These are phyloP conservation scores for Apogon hyalosoma DNA, from an alignment of 2,797 vertebrate genomes.

Conservation along the genomic window DNA sequence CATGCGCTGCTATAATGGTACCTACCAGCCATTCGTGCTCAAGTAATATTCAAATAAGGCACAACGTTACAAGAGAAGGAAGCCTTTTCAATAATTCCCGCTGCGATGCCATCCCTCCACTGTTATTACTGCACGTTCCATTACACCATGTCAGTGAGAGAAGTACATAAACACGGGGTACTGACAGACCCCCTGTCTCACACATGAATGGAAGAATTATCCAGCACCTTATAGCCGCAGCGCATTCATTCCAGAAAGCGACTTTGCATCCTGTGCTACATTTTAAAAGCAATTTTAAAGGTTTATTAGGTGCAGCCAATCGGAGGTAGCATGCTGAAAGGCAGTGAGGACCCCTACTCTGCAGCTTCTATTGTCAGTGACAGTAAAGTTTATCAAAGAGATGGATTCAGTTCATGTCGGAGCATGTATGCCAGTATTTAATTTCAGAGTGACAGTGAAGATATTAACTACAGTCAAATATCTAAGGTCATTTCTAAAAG, in stretches of 20 bases:
- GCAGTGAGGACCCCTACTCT: neutral
- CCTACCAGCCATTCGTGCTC: slow-evolving; percentile 51
- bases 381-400: neutral
- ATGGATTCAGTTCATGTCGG: neutral
- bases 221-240: slow-evolving; percentile 33
- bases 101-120: slow-evolving; percentile 74
- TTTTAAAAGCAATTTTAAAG: slow-evolving; percentile 17
- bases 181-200: slow-evolving; percentile 67
- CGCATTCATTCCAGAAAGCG: slow-evolving; percentile 44
- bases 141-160: slow-evolving; percentile 75
- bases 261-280: slow-evolving; percentile 15
- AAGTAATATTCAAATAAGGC: slow-evolving; percentile 71
- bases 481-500: too few species aligned
- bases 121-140: slow-evolving; percentile 80
- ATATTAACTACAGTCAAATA: too few species aligned
- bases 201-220: slow-evolving; percentile 65
- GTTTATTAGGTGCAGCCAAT: neutral
- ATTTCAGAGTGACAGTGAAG: too few species aligned
- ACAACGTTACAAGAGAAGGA: slow-evolving; percentile 53
- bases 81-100: slow-evolving; percentile 71
- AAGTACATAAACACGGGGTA: slow-evolving; percentile 79
- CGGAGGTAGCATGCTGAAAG: neutral
- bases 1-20: slow-evolving; percentile 1
- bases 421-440: too few species aligned
- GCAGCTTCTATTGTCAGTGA: neutral